Evolutionary conservation across 2,797 vertebrate species (phyloP).

Genomic region (Synanceia verrucosa): DNA sequence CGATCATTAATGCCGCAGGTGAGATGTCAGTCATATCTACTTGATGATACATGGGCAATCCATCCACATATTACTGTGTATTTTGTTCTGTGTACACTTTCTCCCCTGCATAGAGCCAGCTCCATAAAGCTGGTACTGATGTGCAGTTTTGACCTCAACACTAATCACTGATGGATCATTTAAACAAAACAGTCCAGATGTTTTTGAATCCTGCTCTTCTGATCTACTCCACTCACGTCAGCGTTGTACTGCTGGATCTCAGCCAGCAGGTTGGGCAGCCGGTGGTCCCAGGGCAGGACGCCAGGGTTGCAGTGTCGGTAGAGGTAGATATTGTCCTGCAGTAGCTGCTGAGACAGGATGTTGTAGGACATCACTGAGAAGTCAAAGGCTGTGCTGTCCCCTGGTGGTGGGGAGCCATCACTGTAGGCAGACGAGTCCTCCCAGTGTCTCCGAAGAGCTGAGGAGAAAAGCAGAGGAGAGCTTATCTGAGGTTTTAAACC

Average conservation of each 20-base stretch:
- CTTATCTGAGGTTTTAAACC: too few species aligned
- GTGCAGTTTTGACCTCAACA: too few species aligned
- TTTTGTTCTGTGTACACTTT: too few species aligned
- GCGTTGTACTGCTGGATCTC: conserved; percentile 88
- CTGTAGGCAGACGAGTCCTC: conserved; percentile 80
- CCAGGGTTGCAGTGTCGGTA: conserved; percentile 88
- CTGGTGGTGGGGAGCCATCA: conserved; percentile 45
- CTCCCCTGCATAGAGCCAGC: too few species aligned
- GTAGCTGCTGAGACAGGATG: conserved; percentile 94
- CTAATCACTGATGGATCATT: too few species aligned
- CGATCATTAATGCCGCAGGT: background rate
- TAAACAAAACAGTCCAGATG: too few species aligned
- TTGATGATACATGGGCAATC: too few species aligned
- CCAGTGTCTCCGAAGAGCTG: conserved; percentile 87
- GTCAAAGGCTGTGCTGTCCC: conserved; percentile 80
- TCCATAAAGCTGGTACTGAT: too few species aligned
- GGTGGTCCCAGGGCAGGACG: conserved; percentile 86
- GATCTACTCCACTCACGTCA: conserved; percentile 86
- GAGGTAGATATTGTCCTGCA: conserved; percentile 90
- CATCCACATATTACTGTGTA: background rate
- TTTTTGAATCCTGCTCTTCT: too few species aligned
- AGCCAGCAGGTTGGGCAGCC: conserved; percentile 90
- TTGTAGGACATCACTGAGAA: conserved; percentile 98
- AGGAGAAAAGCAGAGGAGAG: background rate
- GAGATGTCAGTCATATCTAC: too few species aligned